Evolutionary conservation across 2,797 vertebrate genomes (phyloP).

Genomic region (Acrossocheilus wenchowensis): DNA sequence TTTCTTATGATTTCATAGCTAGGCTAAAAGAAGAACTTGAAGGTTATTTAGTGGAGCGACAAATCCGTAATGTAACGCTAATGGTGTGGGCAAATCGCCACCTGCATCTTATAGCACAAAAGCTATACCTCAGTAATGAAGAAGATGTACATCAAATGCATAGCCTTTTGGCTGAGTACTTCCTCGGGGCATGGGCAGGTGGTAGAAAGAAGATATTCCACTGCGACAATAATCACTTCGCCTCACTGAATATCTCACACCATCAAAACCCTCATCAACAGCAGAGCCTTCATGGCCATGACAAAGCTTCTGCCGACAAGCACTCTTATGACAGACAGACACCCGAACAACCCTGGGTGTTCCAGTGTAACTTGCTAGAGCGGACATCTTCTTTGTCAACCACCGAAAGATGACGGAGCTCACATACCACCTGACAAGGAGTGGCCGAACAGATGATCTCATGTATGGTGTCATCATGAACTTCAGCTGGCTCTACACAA

Average conservation of each 20-base stretch:
- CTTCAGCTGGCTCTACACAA: conserved; percentile 99
- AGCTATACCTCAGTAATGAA: conserved; percentile 92
- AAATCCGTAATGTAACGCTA: conserved; percentile 92
- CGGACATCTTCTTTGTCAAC: conserved; percentile 98
- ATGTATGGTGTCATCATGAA: conserved; percentile 98
- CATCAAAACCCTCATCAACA: conserved; percentile 86
- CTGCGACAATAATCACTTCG: conserved; percentile 87
- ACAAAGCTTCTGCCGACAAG: conserved; percentile 89
- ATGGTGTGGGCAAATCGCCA: conserved; percentile 99
- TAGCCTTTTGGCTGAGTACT: conserved; percentile 95
- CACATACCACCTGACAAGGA: conserved; percentile 91
- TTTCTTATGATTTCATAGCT: conserved; percentile 93
- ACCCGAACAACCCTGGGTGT: conserved; percentile 98
- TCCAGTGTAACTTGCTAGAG: conserved; percentile 96
- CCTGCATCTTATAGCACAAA: conserved; percentile 97
- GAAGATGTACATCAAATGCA: conserved; percentile 96
- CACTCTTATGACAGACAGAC: conserved; percentile 94
- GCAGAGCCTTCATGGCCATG: conserved; percentile 81
- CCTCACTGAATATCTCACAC: conserved; percentile 85
- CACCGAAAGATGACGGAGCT: conserved; percentile 99
- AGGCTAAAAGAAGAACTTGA: conserved; percentile 93
- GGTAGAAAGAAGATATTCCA: conserved; percentile 94
- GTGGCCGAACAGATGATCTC: conserved; percentile 94
- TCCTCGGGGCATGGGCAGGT: conserved; percentile 97
- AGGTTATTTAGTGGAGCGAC: conserved; percentile 95